These are phyloP conservation scores for Ammodytes dubius DNA, from an alignment of 2,113 vertebrate species.

Conservation along the genomic window DNA sequence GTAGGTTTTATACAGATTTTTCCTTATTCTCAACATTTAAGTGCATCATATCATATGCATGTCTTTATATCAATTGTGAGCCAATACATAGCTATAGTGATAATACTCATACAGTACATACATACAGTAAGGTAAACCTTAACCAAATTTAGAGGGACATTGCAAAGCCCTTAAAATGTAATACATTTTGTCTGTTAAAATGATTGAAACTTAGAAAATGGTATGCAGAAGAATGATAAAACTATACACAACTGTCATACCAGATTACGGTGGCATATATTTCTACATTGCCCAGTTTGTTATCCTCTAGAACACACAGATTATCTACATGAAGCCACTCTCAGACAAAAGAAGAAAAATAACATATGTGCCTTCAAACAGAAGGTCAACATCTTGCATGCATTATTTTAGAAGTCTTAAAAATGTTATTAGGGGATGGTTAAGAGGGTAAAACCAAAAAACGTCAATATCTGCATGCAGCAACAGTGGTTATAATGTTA, in stretches of 20 bases:
- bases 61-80: constrained; percentile 81
- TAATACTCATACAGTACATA: constrained; percentile 50
- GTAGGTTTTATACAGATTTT: constrained; percentile 73
- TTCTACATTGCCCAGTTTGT: constrained; percentile 69
- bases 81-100: constrained; percentile 74
- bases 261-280: constrained; percentile 66
- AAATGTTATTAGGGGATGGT: constrained; percentile 60
- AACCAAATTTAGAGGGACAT: constrained; percentile 80
- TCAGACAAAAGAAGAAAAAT: constrained; percentile 59
- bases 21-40: constrained; percentile 87
- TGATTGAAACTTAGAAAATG: constrained; percentile 61
- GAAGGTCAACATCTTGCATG: constrained; percentile 84
- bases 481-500: constrained; percentile 87
- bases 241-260: constrained; percentile 81
- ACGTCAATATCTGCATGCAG: constrained; percentile 95
- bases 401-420: constrained; percentile 79
- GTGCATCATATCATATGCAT: constrained; percentile 91
- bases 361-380: constrained; percentile 77
- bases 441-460: constrained; percentile 62
- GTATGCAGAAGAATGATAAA: constrained; percentile 80
- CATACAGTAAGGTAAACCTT: constrained; percentile 75
- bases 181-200: constrained; percentile 68
- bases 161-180: constrained; percentile 86
- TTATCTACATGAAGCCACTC: constrained; percentile 80
- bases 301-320: constrained; percentile 73